phyloP scores from a whole-genome alignment of 2,113 vertebrate species.

The Chiloscyllium plagiosum region DNA sequence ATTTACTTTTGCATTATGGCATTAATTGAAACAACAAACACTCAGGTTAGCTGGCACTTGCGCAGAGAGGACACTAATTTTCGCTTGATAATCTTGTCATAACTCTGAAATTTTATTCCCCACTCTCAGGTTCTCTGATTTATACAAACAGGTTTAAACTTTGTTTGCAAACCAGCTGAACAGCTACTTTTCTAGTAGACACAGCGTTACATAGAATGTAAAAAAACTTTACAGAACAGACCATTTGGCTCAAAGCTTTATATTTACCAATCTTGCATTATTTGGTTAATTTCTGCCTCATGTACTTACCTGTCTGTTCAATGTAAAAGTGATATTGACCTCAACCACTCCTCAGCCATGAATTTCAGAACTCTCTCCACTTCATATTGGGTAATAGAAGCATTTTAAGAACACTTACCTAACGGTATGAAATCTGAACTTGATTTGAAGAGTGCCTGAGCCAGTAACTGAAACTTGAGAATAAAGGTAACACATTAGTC shows the following conservation, averaged over 20 bases:
- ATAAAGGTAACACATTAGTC: slow-evolving; percentile 41
- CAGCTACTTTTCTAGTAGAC: background rate
- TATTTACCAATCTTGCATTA: background rate
- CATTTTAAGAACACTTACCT: slow-evolving; percentile 63
- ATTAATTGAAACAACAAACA: background rate
- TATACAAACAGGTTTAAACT: background rate
- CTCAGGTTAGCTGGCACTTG: background rate
- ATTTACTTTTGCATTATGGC: background rate
- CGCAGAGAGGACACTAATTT: background rate
- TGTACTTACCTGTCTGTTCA: background rate
- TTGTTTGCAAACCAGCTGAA: background rate
- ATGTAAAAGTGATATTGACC: background rate
- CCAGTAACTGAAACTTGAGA: slow-evolving; percentile 89
- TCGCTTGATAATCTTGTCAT: background rate
- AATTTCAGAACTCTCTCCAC: background rate
- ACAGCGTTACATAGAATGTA: background rate
- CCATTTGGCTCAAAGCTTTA: background rate
- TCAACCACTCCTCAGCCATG: background rate
- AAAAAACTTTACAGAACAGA: background rate
- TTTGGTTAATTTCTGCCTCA: background rate
- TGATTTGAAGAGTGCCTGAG: slow-evolving; percentile 92
- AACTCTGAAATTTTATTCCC: background rate
- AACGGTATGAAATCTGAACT: slow-evolving; percentile 91
- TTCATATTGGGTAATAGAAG: background rate
- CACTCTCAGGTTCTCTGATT: background rate